Conservation (phyloP, 2,797 vertebrate species). For the Hoplostethus mediterraneus region DNA sequence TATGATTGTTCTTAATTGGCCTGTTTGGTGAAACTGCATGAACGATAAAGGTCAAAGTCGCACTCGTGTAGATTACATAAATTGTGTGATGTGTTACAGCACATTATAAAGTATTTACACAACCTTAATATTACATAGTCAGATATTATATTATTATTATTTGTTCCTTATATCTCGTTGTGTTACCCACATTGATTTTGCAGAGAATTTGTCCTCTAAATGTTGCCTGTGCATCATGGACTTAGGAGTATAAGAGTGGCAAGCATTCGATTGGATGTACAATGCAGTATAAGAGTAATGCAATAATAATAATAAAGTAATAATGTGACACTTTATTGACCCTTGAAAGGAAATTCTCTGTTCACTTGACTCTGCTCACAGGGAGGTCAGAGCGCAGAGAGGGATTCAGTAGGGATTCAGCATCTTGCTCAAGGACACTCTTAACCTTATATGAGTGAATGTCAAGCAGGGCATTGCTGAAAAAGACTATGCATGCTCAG, state of each 20-base stretch:
- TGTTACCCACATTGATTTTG: neutral
- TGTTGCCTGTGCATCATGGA: too few species aligned
- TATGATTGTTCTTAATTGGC: neutral
- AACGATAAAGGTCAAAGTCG: neutral
- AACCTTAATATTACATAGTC: neutral
- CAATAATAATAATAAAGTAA: too few species aligned
- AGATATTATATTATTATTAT: neutral
- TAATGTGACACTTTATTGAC: too few species aligned
- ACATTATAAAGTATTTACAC: neutral
- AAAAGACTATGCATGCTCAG: conserved; percentile 36
- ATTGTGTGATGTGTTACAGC: neutral
- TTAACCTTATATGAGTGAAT: conserved; percentile 2
- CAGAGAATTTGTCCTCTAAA: neutral
- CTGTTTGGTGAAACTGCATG: neutral
- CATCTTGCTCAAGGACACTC: conserved; percentile 45
- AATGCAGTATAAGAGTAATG: too few species aligned
- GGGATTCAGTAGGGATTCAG: conserved; percentile 8
- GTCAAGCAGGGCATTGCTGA: conserved; percentile 34
- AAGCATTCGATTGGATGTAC: too few species aligned
- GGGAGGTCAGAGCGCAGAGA: conserved; percentile 12
- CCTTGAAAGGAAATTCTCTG: neutral
- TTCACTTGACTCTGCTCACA: neutral
- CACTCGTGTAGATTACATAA: neutral
- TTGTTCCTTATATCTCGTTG: neutral
- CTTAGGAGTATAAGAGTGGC: too few species aligned